Evolutionary conservation across 2,113 vertebrate species (phyloP), one percentile per base, ranked within the genome.

Genomic region (Turdus rufiventris): DNA sequence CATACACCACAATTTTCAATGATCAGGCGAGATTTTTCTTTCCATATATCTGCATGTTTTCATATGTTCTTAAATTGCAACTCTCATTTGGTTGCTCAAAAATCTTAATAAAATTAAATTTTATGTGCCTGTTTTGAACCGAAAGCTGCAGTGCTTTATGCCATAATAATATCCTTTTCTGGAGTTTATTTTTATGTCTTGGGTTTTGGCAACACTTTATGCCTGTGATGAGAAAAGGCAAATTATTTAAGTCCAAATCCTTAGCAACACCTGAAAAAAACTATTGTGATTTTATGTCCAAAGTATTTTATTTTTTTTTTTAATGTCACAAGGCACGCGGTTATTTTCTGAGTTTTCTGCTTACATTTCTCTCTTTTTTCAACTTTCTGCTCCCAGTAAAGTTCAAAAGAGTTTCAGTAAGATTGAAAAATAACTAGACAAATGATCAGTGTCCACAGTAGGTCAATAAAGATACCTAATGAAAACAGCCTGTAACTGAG

Each of bases 321-420:
- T 67, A 31, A 75, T 78, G 38, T 53, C 8, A 66, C 7, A 76
- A 85, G 75, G 3, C 14, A 45, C 9, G 14, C 0, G 0, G 7
- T 8, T 75, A 4, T 75, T 91, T 73, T 65, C 26, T 23, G 8
- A 76, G 25, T 38, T 66, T 88, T 74, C n/a, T 77, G 4, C 17
- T 29, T n/a, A 6, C 38, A 76, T 74, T 75, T 75, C 4, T 83
- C 33, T 66, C 29, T 70, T 75, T 85, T 47, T 17, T 68, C 17
- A 43, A 54, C 18, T 21, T 85, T 72, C 38, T 4, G 3, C 5
- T 67, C 51, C 10, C 9, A 50, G 7, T 36, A 34, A 70, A 94
- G 14, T 67, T 88, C 24, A 80, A 93, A 95, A 74, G 57, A n/a
- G 8, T 71, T 92, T 29, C 45, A 65, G 5, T 40, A 92, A 86